Evolutionary conservation across 2,888 invertebrate genomes (phyloP).

Genomic region (Eumerus sabulonum): DNA sequence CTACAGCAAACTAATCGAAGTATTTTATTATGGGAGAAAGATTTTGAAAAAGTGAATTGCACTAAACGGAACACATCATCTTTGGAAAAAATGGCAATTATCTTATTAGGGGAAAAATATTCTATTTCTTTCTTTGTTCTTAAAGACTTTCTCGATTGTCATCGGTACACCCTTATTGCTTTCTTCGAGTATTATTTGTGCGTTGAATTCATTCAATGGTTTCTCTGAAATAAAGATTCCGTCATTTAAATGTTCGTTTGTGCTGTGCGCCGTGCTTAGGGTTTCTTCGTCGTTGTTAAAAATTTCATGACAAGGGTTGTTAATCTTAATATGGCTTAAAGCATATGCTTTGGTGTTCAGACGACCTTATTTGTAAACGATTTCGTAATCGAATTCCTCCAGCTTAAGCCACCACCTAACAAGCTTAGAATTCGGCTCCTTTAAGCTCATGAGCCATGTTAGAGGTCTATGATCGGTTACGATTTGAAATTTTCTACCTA

Average conservation of each 20-base stretch:
- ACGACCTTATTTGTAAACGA: constrained; percentile 66
- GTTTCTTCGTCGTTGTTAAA: constrained; percentile 38
- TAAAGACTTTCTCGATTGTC: constrained; percentile 50
- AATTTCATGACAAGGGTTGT: background rate
- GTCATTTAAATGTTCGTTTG: constrained; percentile 59
- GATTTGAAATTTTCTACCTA: too few species aligned
- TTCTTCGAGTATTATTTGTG: constrained; percentile 58
- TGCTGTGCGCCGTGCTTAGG: too few species aligned
- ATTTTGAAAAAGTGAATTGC: constrained; percentile 54
- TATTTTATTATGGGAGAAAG: constrained; percentile 26
- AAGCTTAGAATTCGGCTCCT: too few species aligned
- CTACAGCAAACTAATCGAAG: constrained; percentile 26
- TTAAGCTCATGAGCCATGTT: too few species aligned
- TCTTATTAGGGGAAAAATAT: constrained; percentile 64
- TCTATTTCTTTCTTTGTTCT: constrained; percentile 57
- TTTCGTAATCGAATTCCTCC: too few species aligned
- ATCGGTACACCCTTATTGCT: constrained; percentile 28
- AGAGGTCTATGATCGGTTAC: too few species aligned
- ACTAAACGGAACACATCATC: constrained; percentile 64
- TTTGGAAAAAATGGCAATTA: constrained; percentile 58
- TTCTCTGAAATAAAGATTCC: constrained; percentile 69
- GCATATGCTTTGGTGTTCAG: constrained; percentile 63
- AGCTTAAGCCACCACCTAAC: too few species aligned
- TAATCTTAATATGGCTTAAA: constrained; percentile 49
- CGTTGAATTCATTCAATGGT: constrained; percentile 69